Conservation (phyloP, 2,888 invertebrate genomes). For the Ichneumoninae sp. region DNA sequence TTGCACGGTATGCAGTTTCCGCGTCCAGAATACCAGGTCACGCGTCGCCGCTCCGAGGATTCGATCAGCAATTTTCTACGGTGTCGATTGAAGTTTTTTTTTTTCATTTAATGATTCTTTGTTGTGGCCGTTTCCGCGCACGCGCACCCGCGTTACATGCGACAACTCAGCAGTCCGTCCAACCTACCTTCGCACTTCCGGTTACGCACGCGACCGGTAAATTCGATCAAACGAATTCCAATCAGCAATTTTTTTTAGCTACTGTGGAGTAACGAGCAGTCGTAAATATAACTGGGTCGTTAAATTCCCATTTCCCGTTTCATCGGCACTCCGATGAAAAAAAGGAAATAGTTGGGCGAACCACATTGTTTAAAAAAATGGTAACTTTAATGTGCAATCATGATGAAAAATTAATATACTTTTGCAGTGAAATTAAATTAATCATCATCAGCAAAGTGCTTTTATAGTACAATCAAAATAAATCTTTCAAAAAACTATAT, state of each 20-base stretch:
- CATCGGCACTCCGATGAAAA: no score
- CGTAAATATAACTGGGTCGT: background rate
- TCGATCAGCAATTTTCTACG: slow-evolving; percentile 20
- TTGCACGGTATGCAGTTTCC: slow-evolving; percentile 55
- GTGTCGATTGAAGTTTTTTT: background rate
- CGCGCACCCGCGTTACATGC: background rate
- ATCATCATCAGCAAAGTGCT: no score
- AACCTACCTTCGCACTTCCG: slow-evolving; percentile 47
- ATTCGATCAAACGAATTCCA: background rate
- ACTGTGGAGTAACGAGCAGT: background rate
- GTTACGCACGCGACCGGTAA: background rate
- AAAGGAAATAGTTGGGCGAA: no score
- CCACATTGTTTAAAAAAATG: no score
- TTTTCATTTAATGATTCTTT: background rate
- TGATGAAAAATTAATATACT: no score
- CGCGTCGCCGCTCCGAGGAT: background rate
- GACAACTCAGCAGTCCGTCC: slow-evolving; percentile 17
- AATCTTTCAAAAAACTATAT: no score
- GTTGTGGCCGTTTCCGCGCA: background rate
- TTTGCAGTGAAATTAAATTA: no score
- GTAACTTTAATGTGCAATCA: no score
- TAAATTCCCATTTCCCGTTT: background rate
- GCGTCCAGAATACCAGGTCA: slow-evolving; percentile 51
- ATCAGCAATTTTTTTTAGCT: background rate
- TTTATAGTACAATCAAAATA: no score